Conservation (phyloP, 2,888 invertebrate species). For the Ramazzottius varieornatus region DNA sequence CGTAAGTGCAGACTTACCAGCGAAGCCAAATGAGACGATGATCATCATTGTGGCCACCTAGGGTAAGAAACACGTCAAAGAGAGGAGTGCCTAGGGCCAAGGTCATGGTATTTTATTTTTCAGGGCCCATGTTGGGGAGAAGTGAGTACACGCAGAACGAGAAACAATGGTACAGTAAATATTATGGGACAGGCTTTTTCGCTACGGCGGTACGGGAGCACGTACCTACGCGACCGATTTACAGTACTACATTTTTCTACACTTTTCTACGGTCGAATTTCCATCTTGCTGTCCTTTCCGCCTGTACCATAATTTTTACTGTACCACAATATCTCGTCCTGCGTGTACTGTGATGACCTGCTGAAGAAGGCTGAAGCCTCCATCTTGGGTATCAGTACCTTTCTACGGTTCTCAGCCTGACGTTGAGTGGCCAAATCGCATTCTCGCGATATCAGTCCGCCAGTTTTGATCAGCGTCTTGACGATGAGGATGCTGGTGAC, state of each 20-base stretch:
- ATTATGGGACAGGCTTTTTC: background rate
- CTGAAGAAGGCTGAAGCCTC: no score
- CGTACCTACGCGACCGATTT: no score
- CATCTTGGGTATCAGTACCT: no score
- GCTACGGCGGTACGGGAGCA: background rate
- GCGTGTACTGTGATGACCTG: no score
- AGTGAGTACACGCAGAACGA: background rate
- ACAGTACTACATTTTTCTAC: no score
- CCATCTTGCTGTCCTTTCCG: no score
- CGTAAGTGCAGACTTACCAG: background rate
- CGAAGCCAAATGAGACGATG: slow-evolving; percentile 23
- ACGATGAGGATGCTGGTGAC: slow-evolving; percentile 16
- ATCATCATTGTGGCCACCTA: slow-evolving; percentile 27
- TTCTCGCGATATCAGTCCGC: background rate
- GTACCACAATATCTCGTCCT: no score
- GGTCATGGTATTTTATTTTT: no score
- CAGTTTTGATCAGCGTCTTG: slow-evolving; percentile 10
- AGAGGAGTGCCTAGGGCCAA: no score
- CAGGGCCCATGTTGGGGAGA: no score
- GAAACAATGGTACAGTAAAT: background rate
- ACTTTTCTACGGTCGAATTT: no score
- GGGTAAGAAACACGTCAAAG: slow-evolving; percentile 9
- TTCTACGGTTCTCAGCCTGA: slow-evolving; percentile 16
- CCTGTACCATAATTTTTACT: no score
- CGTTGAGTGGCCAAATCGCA: slow-evolving; percentile 7